Evolutionary conservation across 2,113 vertebrate species (phyloP), one percentile per base, ranked within the genome.

Genomic region (Gadus macrocephalus): DNA sequence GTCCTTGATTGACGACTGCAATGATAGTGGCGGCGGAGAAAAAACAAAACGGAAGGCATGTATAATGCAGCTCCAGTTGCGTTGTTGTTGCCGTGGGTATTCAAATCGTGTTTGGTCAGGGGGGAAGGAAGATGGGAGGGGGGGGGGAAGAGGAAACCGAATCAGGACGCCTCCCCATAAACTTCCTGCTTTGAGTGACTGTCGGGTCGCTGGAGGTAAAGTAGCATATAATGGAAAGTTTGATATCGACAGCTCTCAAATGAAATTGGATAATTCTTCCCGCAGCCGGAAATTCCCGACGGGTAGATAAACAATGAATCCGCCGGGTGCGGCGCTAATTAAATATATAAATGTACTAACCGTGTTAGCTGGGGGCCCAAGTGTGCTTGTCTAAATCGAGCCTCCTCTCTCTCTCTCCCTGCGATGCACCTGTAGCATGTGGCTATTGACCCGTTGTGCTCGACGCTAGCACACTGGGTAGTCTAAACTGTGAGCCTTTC

Each of bases 121-220:
- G 12, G 42, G 42, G 12, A 49, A 49, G 42, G 42, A 49, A 14
- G 42, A 9, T 12, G 42, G 42, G 9, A 9, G 42, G 42, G 8
- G 2, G 5, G 12, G 42, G 42, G 42, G 12, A 1, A 79, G 74
- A 70, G 77, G 75, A 83, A 87, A 86, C 80, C 5, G n/a, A 58
- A 58, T 58, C 55, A 49, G 42, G 42, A 49, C 42, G 42, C 42
- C 42, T 7, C 42, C 42, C 8, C 42, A 49, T 49, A 49, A 58
- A 58, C 55, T 58, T 49, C 42, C 15, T 87, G 66, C 55, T 91
- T 88, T 89, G 87, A 90, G 86, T 89, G 89, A 89, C 87, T 87
- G 85, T 19, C 77, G 83, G 85, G 82, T 82, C 80, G 73, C 85
- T 86, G 77, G 81, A 85, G 86, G 79, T 88, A 88, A 87, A 85